phyloP scores from a whole-genome alignment of 2,888 invertebrate species.

The Spodoptera picta region DNA sequence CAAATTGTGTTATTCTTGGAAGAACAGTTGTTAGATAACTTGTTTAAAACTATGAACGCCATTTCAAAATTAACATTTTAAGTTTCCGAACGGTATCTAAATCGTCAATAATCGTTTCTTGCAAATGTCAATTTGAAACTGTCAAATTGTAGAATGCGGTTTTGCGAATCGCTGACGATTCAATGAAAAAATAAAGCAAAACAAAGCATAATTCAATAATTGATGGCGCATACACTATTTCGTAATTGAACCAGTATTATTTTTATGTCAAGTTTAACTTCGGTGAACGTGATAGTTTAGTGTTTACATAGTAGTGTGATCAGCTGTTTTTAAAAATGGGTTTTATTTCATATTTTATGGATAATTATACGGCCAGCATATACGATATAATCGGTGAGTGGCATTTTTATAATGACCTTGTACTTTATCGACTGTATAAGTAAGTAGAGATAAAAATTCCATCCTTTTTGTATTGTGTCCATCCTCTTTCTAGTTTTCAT shows the following conservation, averaged over 20 bases:
- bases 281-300: conserved; percentile 33
- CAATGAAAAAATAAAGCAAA: conserved; percentile 58
- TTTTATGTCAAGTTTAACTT: conserved; percentile 49
- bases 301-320: conserved; percentile 47
- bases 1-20: too few species aligned
- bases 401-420: conserved; percentile 43
- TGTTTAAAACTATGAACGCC: too few species aligned
- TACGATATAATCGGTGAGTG: conserved; percentile 84
- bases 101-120: conserved; percentile 1
- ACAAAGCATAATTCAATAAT: conserved; percentile 63
- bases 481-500: not conserved
- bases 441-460: conserved; percentile 1
- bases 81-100: conserved; percentile 14
- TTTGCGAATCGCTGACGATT: conserved; percentile 57
- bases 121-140: conserved; percentile 24
- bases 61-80: not conserved
- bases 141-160: conserved; percentile 35
- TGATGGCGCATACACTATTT: conserved; percentile 50
- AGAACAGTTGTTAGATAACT: too few species aligned
- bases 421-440: conserved; percentile 24
- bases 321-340: conserved; percentile 71
- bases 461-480: conserved; percentile 9
- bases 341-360: conserved; percentile 75
- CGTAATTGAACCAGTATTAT: conserved; percentile 52
- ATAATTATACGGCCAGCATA: conserved; percentile 79